Evolutionary conservation across 2,113 vertebrate genomes (phyloP).

Genomic region (Cochlearius cochlearius): DNA sequence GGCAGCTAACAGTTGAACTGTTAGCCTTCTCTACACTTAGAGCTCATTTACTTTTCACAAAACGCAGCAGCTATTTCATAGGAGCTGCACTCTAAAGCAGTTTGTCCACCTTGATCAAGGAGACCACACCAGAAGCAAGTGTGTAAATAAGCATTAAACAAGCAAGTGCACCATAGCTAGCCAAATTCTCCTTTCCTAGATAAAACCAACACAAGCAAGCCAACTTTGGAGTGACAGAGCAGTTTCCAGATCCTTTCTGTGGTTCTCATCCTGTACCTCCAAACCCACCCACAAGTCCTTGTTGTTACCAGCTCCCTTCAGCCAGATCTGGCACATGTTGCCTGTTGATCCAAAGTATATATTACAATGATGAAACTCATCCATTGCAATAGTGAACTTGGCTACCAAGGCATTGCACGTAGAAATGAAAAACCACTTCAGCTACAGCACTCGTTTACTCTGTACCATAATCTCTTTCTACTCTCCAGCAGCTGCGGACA

Average conservation of each 20-base stretch:
- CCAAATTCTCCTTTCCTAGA: not conserved
- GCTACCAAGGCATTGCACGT: not conserved
- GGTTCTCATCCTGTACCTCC: not conserved
- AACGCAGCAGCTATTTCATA: not conserved
- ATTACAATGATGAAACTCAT: not conserved
- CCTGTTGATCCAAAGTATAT: not conserved
- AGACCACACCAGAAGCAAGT: not conserved
- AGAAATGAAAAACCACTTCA: not conserved
- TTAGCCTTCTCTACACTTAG: not conserved
- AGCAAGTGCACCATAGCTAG: not conserved
- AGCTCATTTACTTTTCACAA: not conserved
- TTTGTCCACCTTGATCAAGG: not conserved
- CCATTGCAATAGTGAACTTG: accelerated
- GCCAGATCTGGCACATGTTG: not conserved
- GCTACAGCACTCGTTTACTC: not conserved
- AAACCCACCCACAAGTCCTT: not conserved
- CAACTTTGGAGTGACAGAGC: not conserved
- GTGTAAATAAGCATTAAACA: not conserved
- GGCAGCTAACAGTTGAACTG: not conserved
- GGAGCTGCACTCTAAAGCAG: not conserved
- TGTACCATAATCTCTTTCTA: not conserved
- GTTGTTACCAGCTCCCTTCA: not conserved
- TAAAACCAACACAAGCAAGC: accelerated
- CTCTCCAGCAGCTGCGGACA: not conserved
- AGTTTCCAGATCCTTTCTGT: not conserved